Percentiles rank a stretch among this genome's conserved stretches.
phyloP scores from a whole-genome alignment of 2,888 invertebrate species.

The Dusona sp. region DNA sequence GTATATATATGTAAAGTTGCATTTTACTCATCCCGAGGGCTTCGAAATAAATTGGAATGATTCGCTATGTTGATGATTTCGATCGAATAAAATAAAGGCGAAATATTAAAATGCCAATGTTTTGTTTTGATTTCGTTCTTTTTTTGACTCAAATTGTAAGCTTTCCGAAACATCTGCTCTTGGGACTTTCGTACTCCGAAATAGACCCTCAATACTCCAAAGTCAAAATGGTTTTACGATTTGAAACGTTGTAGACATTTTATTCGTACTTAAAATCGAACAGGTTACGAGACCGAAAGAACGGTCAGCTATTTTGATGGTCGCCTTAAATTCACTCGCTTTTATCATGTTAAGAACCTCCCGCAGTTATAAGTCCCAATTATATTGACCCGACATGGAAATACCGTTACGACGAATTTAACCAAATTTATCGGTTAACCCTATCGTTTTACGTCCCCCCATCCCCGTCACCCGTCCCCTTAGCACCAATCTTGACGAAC shows the following conservation, averaged over 20 bases:
- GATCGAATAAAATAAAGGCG: background rate
- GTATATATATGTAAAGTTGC: background rate
- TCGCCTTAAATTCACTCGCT: background rate
- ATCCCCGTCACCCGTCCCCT: too few relatives aligned
- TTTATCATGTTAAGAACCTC: conserved; percentile 26
- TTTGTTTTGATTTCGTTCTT: background rate
- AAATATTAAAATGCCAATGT: background rate
- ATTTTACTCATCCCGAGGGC: background rate
- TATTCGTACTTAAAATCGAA: background rate
- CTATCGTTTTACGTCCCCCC: too few relatives aligned
- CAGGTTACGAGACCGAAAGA: conserved; percentile 13
- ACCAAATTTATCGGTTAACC: background rate
- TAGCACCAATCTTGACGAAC: background rate
- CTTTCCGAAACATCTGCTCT: background rate
- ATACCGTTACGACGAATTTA: conserved; percentile 14
- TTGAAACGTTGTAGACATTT: background rate
- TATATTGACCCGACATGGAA: background rate
- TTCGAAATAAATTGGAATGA: background rate
- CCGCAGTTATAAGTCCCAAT: background rate
- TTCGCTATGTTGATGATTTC: background rate
- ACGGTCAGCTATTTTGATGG: conserved; percentile 14
- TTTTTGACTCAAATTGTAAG: background rate
- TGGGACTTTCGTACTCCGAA: background rate
- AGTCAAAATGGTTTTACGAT: conserved; percentile 16
- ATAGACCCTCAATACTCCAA: background rate